These are phyloP conservation scores for Hydrozoanthus gracilis DNA, from an alignment of 92 coral and sea anemone genomes.

Conservation along the genomic window DNA sequence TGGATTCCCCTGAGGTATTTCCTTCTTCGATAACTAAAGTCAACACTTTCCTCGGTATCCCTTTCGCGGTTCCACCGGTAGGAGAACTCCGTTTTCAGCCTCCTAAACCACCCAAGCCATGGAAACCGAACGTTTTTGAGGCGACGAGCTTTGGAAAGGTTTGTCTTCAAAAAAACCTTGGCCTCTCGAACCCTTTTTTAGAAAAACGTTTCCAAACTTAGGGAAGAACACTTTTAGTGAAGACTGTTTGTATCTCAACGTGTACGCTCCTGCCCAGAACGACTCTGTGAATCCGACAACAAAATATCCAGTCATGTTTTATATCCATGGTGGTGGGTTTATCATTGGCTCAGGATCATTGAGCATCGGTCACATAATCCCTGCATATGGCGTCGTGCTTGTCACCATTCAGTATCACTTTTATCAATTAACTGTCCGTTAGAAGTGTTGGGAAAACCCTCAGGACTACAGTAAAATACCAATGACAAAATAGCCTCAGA, in stretches of 20 bases:
- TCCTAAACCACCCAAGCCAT: neutral
- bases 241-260: neutral
- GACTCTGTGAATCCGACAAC: conserved; percentile 47
- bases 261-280: neutral
- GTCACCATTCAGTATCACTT: neutral
- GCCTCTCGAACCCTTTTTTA: neutral
- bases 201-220: conserved; percentile 14
- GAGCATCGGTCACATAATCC: neutral
- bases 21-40: neutral
- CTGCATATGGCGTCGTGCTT: neutral
- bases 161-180: conserved; percentile 24
- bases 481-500: no score
- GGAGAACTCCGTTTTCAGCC: neutral
- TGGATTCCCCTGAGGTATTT: neutral
- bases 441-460: no score
- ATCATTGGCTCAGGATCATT: neutral
- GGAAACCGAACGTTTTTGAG: conserved; percentile 47
- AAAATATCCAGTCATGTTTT: no score
- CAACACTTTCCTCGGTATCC: conserved; percentile 37
- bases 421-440: no score
- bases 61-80: neutral
- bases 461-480: no score
- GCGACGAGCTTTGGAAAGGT: conserved; percentile 50
- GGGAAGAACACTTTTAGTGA: conserved; percentile 59
- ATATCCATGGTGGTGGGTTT: conserved; percentile 76